Conservation (phyloP, 2,888 invertebrate genomes). For the Chloroclystis v-ata region DNA sequence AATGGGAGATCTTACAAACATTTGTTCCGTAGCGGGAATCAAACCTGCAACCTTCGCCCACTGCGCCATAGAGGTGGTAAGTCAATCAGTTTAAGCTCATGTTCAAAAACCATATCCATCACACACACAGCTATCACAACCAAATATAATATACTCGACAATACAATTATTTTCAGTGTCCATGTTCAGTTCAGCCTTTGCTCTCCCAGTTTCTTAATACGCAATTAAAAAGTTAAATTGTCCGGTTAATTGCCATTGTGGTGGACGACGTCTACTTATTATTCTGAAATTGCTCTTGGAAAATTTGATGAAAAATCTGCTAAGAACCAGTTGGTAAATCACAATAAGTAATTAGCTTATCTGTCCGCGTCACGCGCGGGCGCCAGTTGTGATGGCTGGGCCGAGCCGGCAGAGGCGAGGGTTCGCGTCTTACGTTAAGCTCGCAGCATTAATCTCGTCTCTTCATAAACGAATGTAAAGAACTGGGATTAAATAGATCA, state of each 20-base stretch:
- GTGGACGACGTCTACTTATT: constrained; percentile 61
- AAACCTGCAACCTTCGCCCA: too few relatives aligned
- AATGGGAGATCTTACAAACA: too few relatives aligned
- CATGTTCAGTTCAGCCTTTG: constrained; percentile 63
- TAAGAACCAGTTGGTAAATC: constrained; percentile 59
- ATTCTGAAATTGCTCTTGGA: constrained; percentile 57
- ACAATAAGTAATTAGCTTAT: constrained; percentile 74
- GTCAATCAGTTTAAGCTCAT: too few relatives aligned
- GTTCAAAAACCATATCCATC: too few relatives aligned
- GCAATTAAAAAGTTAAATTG: constrained; percentile 75
- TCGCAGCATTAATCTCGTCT: constrained; percentile 60
- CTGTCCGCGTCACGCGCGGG: constrained; percentile 62
- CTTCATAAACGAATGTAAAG: constrained; percentile 62
- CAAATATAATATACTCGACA: too few relatives aligned
- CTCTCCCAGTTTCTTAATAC: constrained; percentile 66
- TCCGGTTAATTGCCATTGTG: constrained; percentile 73
- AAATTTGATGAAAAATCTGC: constrained; percentile 62
- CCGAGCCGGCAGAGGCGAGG: constrained; percentile 31
- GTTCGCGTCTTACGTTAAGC: constrained; percentile 59
- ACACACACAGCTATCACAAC: too few relatives aligned
- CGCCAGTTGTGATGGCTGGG: constrained; percentile 33
- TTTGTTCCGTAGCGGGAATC: too few relatives aligned
- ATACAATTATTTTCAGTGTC: constrained; percentile 55
- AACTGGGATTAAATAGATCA: constrained; percentile 59
- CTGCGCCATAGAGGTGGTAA: too few relatives aligned